Percentiles rank a stretch among this genome's conserved stretches.
phyloP scores from a whole-genome alignment of 2,113 vertebrate species.

The Serinus canaria region DNA sequence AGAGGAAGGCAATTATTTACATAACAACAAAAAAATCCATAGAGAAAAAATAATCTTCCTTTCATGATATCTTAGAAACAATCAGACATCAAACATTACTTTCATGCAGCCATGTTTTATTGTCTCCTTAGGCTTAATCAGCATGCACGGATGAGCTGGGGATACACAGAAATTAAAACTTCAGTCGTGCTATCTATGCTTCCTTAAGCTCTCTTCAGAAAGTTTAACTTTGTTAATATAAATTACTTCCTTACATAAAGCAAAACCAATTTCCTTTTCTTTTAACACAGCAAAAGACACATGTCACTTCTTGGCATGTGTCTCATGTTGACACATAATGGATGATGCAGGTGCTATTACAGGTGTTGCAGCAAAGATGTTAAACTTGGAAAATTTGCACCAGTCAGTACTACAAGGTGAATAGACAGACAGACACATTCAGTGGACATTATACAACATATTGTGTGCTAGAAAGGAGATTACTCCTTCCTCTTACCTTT shows the following conservation, averaged over 20 bases:
- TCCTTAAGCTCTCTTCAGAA: not conserved
- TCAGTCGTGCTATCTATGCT: not conserved
- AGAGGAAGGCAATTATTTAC: conserved; percentile 27
- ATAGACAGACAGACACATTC: not conserved
- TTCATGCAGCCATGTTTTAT: not conserved
- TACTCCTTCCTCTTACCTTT: not conserved
- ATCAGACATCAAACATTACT: conserved; percentile 14
- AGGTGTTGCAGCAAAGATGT: not conserved
- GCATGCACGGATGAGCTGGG: not conserved
- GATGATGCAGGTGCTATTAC: not conserved
- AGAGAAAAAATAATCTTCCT: conserved; percentile 9
- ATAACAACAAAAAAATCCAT: not conserved
- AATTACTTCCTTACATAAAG: not conserved
- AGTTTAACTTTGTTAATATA: not conserved
- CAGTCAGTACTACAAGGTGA: not conserved
- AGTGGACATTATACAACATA: not conserved
- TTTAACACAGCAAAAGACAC: not conserved
- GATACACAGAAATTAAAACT: not conserved
- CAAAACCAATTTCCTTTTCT: not conserved
- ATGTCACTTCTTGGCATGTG: not conserved
- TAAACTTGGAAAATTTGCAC: not conserved
- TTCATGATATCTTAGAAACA: conserved; percentile 9
- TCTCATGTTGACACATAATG: not conserved
- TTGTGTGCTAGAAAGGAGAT: not conserved
- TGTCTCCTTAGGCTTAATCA: not conserved